Conservation (phyloP, 2,888 invertebrate genomes). For the Platerodrilus igneus region DNA sequence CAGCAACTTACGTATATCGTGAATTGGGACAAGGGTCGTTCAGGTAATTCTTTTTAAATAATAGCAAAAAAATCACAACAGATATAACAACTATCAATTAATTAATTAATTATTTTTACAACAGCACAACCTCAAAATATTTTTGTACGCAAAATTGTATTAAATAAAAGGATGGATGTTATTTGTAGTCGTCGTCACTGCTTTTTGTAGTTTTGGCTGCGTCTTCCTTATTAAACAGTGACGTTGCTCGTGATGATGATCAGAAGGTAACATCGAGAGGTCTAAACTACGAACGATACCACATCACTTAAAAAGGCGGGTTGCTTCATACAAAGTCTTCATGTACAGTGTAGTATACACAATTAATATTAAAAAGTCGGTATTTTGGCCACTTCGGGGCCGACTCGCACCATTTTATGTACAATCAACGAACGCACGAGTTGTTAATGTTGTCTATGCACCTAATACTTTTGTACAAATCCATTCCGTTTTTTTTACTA, state of each 20-base stretch:
- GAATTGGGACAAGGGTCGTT: conserved; percentile 38
- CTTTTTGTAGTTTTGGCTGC: conserved; percentile 30
- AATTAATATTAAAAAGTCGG: conserved; percentile 29
- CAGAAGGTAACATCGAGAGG: conserved; percentile 58
- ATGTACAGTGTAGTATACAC: conserved; percentile 29
- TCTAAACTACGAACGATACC: conserved; percentile 48
- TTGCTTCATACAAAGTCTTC: conserved; percentile 37
- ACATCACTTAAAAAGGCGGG: conserved; percentile 45
- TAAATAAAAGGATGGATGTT: conserved; percentile 26
- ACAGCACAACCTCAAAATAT: conserved; percentile 51
- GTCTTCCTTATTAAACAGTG: conserved; percentile 28
- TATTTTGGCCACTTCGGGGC: conserved; percentile 42
- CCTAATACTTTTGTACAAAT: conserved; percentile 43
- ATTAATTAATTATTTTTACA: conserved; percentile 49
- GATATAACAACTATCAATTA: conserved; percentile 51
- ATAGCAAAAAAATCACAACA: conserved; percentile 50
- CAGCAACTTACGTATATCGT: conserved; percentile 50
- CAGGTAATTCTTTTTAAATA: conserved; percentile 28
- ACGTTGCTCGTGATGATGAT: conserved; percentile 22
- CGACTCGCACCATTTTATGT: conserved; percentile 40
- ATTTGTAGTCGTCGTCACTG: conserved; percentile 31
- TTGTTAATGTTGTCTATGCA: conserved; percentile 33
- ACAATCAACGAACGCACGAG: conserved; percentile 45
- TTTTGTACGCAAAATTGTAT: conserved; percentile 41
- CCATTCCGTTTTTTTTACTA: conserved; percentile 46